Evolutionary conservation across 2,888 invertebrate species (phyloP).

Genomic region (Calameuta filiformis): DNA sequence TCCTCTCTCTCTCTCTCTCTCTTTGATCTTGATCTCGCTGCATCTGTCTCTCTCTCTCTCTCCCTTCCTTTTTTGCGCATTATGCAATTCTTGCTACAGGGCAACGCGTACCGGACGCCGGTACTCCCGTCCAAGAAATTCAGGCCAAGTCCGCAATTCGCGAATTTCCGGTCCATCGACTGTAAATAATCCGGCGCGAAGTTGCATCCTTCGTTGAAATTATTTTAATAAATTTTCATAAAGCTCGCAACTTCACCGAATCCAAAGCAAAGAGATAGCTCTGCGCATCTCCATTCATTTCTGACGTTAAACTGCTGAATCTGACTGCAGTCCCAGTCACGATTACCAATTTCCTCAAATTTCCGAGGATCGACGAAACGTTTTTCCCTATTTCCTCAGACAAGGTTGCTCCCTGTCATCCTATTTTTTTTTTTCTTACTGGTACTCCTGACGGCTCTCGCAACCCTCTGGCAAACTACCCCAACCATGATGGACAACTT

Average conservation of each 20-base stretch:
- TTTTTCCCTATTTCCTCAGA: neutral
- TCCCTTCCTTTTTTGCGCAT: neutral
- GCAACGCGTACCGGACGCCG: too few species aligned
- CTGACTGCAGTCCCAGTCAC: neutral
- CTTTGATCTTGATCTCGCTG: too few species aligned
- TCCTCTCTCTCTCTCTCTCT: too few species aligned
- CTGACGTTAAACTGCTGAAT: neutral
- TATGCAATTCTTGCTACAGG: neutral
- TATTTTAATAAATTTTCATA: too few species aligned
- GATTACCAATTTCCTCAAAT: too few species aligned
- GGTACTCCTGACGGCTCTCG: neutral
- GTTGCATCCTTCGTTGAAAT: too few species aligned
- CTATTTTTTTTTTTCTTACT: neutral
- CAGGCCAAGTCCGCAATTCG: neutral
- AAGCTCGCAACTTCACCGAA: too few species aligned
- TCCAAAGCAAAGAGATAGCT: too few species aligned
- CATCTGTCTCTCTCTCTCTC: neutral
- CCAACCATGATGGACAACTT: neutral
- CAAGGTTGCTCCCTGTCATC: neutral
- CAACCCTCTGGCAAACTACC: neutral
- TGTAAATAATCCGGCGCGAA: neutral
- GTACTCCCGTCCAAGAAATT: neutral
- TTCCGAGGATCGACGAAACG: too few species aligned
- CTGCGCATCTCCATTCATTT: neutral
- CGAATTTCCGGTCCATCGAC: neutral